Percentiles rank a stretch among this genome's conserved stretches.
phyloP scores from a whole-genome alignment of 2,113 vertebrate genomes.

The Mionectes macconnelli region DNA sequence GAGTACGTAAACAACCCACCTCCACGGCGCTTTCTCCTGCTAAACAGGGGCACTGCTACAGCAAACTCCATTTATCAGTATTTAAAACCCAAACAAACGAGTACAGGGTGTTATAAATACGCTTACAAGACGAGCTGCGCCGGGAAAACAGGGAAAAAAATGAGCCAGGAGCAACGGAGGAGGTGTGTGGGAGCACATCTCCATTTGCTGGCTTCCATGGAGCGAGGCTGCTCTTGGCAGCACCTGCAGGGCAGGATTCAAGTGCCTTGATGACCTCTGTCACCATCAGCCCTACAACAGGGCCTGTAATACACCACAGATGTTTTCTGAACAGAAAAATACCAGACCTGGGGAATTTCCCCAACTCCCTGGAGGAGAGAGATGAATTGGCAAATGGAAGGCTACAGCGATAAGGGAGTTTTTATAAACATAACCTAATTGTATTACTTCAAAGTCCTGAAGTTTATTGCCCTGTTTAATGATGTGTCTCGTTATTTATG shows the following conservation, averaged over 20 bases:
- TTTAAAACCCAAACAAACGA: slow-evolving; percentile 27
- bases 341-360: not conserved
- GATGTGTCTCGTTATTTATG: slow-evolving; percentile 81
- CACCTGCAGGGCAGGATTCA: not conserved
- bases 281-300: not conserved
- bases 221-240: not conserved
- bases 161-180: not conserved
- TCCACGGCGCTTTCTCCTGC: not conserved
- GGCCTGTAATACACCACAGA: not conserved
- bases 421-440: slow-evolving; percentile 82
- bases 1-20: not conserved
- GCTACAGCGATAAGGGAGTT: slow-evolving; percentile 54
- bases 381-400: slow-evolving; percentile 53
- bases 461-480: slow-evolving; percentile 82
- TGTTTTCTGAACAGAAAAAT: not conserved
- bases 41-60: not conserved
- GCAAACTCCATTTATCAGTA: slow-evolving; percentile 26
- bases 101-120: not conserved
- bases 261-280: not conserved
- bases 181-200: fast-evolving
- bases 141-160: not conserved
- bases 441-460: slow-evolving; percentile 76
- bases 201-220: fast-evolving
- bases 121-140: fast-evolving
- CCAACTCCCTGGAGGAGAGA: not conserved